Percentiles rank a stretch among this genome's conserved stretches.
Conservation (phyloP, 2,797 vertebrate species). For the Aselliscus stoliczkanus region DNA sequence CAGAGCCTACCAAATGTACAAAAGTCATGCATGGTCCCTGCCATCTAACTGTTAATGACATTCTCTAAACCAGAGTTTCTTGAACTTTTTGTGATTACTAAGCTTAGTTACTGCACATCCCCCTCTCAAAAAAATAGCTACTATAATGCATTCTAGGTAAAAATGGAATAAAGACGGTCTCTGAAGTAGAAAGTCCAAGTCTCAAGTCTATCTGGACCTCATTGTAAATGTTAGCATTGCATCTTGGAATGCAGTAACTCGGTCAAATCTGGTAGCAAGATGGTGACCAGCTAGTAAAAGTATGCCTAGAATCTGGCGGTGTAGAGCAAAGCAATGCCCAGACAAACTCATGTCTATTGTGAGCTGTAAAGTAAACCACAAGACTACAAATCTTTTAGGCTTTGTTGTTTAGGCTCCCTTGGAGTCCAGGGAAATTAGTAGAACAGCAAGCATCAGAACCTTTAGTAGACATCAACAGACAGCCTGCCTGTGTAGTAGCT, state of each 20-base stretch:
- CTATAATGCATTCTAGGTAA: not conserved
- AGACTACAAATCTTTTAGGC: conserved; percentile 60
- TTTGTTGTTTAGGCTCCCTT: conserved; percentile 67
- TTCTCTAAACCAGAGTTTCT: conserved; percentile 13
- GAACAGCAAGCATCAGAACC: conserved; percentile 41
- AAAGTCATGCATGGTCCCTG: conserved; percentile 36
- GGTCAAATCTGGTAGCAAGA: conserved; percentile 65
- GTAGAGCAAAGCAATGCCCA: conserved; percentile 30
- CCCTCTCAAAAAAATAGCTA: not conserved
- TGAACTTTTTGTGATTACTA: conserved; percentile 36
- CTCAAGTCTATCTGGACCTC: not conserved
- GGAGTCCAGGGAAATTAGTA: conserved; percentile 39
- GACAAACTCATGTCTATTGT: conserved; percentile 27
- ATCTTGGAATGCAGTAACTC: conserved; percentile 40
- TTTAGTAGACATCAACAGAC: conserved; percentile 12
- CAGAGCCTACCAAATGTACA: conserved; percentile 48
- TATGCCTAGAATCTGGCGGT: conserved; percentile 43
- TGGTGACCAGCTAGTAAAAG: conserved; percentile 55
- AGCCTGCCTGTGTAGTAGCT: not conserved
- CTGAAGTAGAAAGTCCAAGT: not conserved
- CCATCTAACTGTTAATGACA: conserved; percentile 37
- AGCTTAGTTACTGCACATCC: not conserved
- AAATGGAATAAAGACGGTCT: conserved; percentile 4
- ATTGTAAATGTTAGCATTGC: conserved; percentile 31
- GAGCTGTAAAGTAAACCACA: conserved; percentile 53